A percentile compares a stretch with the other conserved stretches of the same genome.
Conservation (phyloP, 2,888 invertebrate species). For the Gonocerus acuteangulatus region DNA sequence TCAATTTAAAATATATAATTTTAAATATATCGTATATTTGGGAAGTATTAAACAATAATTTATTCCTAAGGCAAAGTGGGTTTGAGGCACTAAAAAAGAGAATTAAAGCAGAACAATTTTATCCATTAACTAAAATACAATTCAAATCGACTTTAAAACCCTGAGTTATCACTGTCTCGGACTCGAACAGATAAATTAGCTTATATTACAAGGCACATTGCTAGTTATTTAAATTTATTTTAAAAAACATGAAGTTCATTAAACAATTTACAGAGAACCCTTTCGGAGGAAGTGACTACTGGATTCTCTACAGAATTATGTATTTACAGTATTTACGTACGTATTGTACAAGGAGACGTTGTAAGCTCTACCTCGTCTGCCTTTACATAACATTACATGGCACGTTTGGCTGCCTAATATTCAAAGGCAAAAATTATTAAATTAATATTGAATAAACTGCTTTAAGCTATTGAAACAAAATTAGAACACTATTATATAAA, state of each 20-base stretch:
- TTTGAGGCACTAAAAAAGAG: constrained; percentile 26
- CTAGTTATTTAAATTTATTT: neutral
- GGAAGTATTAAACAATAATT: constrained; percentile 14
- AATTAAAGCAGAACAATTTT: constrained; percentile 12
- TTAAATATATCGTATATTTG: neutral
- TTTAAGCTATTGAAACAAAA: constrained; percentile 29
- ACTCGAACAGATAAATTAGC: constrained; percentile 17
- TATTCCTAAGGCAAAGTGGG: constrained; percentile 29
- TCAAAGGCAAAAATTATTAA: neutral
- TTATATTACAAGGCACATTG: constrained; percentile 30
- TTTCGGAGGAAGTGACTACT: constrained; percentile 6
- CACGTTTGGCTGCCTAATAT: constrained; percentile 11
- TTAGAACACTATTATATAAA: neutral
- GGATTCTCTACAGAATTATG: constrained; percentile 8
- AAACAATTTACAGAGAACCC: constrained; percentile 17
- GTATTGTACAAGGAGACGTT: constrained; percentile 2
- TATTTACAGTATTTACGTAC: constrained; percentile 16
- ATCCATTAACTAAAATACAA: constrained; percentile 1
- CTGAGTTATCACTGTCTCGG: constrained; percentile 23
- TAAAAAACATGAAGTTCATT: constrained; percentile 9
- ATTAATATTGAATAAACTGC: constrained; percentile 16
- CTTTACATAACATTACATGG: constrained; percentile 14
- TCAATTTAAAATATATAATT: neutral
- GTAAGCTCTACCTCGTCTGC: neutral
- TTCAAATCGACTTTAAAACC: constrained; percentile 4